Base-by-base conservation (phyloP, 2,797 vertebrate species). In the Cetoscarus ocellatus region DNA sequence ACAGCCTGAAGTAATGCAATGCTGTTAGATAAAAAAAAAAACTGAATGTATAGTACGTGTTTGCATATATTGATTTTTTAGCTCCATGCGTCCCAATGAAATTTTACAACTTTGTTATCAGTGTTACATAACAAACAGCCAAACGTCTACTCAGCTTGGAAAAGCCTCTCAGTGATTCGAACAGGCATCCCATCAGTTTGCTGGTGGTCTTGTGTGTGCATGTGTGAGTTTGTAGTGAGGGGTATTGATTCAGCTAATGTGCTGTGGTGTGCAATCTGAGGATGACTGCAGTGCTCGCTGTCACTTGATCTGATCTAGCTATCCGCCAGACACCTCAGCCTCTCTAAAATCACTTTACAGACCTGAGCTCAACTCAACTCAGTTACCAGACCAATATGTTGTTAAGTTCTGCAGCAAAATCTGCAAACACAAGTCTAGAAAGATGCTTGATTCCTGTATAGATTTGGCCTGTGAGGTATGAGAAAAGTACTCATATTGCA, bases 161-260 rank as follows among this genome's bases (percentile, higher is more conserved):
- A 86, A 78, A 55, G 85, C 83, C 83, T 73, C 85, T 70, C 77
- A 45, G 43, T 80, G 81, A 87, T 86, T 85, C 83, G 80, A 75
- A 89, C 71, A 75, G 86, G 90, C 82, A 85, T 77, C 82, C 68
- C 85, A 86, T 85, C 85, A 76, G 75, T 86, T 78, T 81, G 73
- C 77, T 66, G 67, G 60, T 84, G 77, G 43, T 67, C 50, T 59
- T 52, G 43, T 60, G 50, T 66, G 38, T 56, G 59, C 44, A 58
- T 53, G 38, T 40, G 61, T 36, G n/a, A 12, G 57, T 10, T 18
- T 43, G 53, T 17, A 52, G 71, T 72, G 54, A 70, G 69, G 43
- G 40, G 14, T 88, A 90, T 91, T 80, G 91, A 91, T 92, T 79
- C 73, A 55, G 74, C 71, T 89, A 90, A 92, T 90, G 87, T 86